A percentile compares a stretch with the other conserved stretches of the same genome.
These are phyloP conservation scores for Oreonectes daqikongensis DNA, from an alignment of 2,797 vertebrate genomes.

Conservation along the genomic window DNA sequence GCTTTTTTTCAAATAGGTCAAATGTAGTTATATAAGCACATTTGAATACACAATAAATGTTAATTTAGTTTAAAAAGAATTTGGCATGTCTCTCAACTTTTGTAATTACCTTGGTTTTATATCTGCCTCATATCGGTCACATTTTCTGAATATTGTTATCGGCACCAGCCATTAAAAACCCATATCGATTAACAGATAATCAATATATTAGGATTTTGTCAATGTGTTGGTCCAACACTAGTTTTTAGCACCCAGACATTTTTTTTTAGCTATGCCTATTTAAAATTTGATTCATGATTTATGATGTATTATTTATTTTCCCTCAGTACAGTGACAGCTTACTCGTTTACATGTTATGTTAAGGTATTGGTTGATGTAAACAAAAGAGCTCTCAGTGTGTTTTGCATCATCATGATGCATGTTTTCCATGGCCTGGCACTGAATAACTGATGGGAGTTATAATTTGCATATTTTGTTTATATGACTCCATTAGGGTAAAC, in stretches of 20 bases:
- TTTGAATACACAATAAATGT: too few species aligned
- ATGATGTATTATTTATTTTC: conserved; percentile 46
- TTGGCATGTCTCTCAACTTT: too few species aligned
- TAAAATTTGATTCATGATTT: too few species aligned
- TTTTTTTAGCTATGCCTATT: neutral
- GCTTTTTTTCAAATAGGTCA: too few species aligned
- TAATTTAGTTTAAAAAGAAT: too few species aligned
- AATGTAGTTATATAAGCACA: too few species aligned
- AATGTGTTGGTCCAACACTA: neutral
- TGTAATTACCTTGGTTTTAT: too few species aligned
- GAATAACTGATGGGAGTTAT: conserved; percentile 64
- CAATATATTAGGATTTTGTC: neutral
- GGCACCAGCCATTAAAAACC: too few species aligned
- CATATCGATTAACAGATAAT: too few species aligned
- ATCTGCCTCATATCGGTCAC: too few species aligned
- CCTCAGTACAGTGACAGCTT: conserved; percentile 15
- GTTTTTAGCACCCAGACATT: neutral
- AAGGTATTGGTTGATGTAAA: conserved; percentile 50
- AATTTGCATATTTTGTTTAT: conserved; percentile 58
- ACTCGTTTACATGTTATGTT: conserved; percentile 45
- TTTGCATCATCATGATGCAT: conserved; percentile 72
- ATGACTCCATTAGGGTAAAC: conserved; percentile 28
- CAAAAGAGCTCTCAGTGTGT: conserved; percentile 62
- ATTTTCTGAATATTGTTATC: too few species aligned
- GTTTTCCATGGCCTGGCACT: conserved; percentile 62